Evolutionary conservation across 2,888 invertebrate species (phyloP), one percentile per base, ranked within the genome.

Genomic region (Lithophane ornitopus): DNA sequence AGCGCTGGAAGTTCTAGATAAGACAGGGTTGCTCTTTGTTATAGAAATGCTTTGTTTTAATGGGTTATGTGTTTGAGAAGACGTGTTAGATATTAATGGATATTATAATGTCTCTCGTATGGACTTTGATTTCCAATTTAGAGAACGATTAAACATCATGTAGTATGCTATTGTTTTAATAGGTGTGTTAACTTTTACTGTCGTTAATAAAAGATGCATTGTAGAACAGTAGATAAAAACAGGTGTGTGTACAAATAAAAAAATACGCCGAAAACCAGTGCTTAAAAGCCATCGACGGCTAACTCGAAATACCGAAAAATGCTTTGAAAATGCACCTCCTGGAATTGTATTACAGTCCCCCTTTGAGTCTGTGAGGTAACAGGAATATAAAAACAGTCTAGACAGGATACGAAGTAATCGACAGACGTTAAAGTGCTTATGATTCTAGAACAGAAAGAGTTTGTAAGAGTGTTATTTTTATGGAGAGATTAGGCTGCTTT

Each of bases 321-420:
- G 19, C 22, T 75, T 49, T 26, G 26, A 62, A 62, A 80, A 44
- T 71, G 56, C 72, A 58, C 34, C 34, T 71, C 22, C 54, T 12
- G 39, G 44, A 62, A 66, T 69, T 59, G 58, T 63, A 83, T 70
- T 61, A 46, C 54, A 49, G 19, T 41, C 19, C 12, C 56, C 19
- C 68, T 72, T 80, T 63, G 49, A 62, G 65, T 70, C 54, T 46
- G 49, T 70, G 41, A 41, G 34, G 41, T 66, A 62, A 61, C 26
- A 61, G 39, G 52, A 67, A 73, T 70, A 83, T 85, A 74, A 83
- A 83, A 83, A 26, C 41, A 19, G 85, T 85, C 85, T 84, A 85
- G 86, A 85, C 85, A 73, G 85, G 84, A 86, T 75, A 66, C 63
- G 68, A 19, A 56, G 46, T 11, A 63, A 85, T 62, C 62, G 66